phyloP scores from a whole-genome alignment of 1,140 invertebrate species.

The Gryllus bimaculatus region DNA sequence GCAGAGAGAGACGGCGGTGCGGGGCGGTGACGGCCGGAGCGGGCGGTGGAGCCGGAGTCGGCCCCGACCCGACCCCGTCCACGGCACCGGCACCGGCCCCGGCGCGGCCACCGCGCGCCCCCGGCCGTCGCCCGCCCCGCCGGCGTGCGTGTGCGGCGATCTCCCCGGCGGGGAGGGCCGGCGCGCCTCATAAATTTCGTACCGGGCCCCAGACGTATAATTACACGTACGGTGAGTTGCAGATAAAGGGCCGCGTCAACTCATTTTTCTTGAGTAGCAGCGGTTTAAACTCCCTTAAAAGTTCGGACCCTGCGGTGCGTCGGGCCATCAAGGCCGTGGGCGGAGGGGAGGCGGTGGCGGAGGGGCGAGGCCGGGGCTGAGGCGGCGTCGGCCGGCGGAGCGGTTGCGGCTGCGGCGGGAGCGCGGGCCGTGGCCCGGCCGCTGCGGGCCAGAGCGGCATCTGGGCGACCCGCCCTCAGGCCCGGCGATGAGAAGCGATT shows the following conservation, averaged over 20 bases:
- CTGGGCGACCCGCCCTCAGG: not conserved
- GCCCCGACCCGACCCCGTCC: not conserved
- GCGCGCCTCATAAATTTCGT: not conserved
- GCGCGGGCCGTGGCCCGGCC: not conserved
- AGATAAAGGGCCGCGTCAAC: conserved; percentile 2
- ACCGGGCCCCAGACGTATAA: not conserved
- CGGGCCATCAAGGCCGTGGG: not conserved
- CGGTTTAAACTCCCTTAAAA: not conserved
- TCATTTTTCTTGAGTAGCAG: not conserved
- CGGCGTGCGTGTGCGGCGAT: not conserved
- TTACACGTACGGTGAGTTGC: conserved; percentile 3
- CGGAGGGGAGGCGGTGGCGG: too few relatives aligned
- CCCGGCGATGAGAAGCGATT: not conserved
- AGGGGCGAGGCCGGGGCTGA: not conserved
- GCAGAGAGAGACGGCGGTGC: not conserved
- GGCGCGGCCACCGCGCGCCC: too few relatives aligned
- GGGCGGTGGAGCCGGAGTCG: not conserved
- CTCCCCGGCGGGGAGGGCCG: not conserved
- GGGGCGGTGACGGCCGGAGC: not conserved
- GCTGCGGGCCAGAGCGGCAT: not conserved
- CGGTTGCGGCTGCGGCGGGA: not conserved
- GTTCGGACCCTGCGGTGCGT: not conserved
- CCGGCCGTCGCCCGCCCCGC: too few relatives aligned
- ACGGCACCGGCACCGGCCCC: too few relatives aligned
- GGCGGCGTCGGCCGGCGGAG: not conserved